Conservation (phyloP, 2,797 vertebrate species). For the Decapterus maruadsi region DNA sequence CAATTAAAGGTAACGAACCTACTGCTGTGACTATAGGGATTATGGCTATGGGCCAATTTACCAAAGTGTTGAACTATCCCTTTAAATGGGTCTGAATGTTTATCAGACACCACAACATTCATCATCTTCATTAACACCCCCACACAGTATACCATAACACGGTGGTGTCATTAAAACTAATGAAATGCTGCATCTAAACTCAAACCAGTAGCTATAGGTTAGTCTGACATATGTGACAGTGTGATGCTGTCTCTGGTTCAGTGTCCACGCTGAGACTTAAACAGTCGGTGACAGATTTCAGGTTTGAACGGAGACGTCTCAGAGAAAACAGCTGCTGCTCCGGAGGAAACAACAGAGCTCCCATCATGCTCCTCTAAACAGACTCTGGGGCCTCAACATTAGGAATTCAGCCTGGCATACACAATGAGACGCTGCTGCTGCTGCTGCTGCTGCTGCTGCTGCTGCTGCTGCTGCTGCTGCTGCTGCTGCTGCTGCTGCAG, state of each 20-base stretch:
- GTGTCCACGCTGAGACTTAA: neutral
- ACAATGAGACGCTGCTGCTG: constrained; percentile 39
- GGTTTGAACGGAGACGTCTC: neutral
- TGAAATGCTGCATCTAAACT: neutral
- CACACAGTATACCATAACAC: no score
- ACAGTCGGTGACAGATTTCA: neutral
- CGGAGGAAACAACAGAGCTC: neutral
- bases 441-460: constrained; percentile 34
- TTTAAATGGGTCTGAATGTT: no score
- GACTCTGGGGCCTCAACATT: constrained; percentile 38
- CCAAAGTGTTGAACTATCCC: no score
- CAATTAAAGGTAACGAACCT: no score
- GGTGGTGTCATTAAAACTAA: no score
- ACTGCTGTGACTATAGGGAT: no score
- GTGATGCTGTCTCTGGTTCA: no score
- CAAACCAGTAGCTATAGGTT: neutral
- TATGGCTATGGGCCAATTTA: no score
- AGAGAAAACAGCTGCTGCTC: constrained; percentile 2
- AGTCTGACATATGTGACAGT: no score
- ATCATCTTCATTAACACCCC: no score
- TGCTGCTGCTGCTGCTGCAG: constrained; percentile 38
- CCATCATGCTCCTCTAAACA: constrained; percentile 47
- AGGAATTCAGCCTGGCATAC: constrained; percentile 49
- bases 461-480: constrained; percentile 33
- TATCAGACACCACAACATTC: no score